A percentile compares a stretch with the other conserved stretches of the same genome.
phyloP scores from a whole-genome alignment of 2,113 vertebrate genomes.

The Sciurus niger region DNA sequence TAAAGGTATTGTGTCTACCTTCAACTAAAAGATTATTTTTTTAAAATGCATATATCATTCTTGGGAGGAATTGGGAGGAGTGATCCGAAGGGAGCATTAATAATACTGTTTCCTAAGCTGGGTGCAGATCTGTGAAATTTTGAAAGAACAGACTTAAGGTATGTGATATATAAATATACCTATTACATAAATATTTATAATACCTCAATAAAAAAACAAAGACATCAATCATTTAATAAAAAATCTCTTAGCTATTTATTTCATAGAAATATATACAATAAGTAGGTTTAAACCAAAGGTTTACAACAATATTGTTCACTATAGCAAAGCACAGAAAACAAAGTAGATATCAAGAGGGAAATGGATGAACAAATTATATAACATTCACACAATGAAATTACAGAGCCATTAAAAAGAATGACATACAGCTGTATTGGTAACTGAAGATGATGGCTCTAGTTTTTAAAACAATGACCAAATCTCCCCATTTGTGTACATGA shows the following conservation, averaged over 20 bases:
- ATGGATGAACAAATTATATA: background rate
- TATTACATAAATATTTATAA: background rate
- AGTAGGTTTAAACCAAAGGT: background rate
- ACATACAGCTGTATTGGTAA: background rate
- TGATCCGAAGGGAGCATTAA: background rate
- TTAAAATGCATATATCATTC: background rate
- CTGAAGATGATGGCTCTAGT: background rate
- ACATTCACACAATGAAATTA: background rate
- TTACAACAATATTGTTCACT: background rate
- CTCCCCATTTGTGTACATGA: background rate
- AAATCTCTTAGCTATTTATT: background rate
- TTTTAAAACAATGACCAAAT: background rate
- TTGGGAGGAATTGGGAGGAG: background rate
- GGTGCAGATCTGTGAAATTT: background rate
- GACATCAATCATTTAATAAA: background rate
- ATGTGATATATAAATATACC: background rate
- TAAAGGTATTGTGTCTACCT: no score
- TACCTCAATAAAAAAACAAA: slow-evolving; percentile 24
- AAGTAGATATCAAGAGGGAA: background rate
- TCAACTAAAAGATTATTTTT: background rate
- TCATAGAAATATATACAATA: background rate
- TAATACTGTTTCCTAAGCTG: background rate
- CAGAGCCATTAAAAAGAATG: background rate
- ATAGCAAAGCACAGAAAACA: background rate
- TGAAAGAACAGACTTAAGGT: background rate